Base-by-base conservation (phyloP, 2,113 vertebrate genomes). In the Ceyx melanurus region DNA sequence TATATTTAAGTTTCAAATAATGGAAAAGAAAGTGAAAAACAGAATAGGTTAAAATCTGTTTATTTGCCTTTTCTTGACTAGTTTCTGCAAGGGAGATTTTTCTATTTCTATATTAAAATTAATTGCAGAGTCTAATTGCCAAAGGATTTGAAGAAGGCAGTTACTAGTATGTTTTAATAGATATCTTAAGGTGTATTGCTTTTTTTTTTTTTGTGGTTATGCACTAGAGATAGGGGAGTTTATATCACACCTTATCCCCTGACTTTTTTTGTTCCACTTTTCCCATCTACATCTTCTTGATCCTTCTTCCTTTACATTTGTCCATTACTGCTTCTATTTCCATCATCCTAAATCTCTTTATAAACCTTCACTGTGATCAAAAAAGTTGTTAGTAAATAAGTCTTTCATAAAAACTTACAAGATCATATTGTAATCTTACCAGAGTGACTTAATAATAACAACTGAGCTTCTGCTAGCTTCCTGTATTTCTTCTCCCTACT, bases 351-450 rank as follows among this genome's bases (percentile, higher is more conserved):
- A n/a, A 28, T 91, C 37, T 78, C 54, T 88, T 68, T 51, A 62
- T 67, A 91, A 58, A 62, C 5, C 29, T 80, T 77, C 15, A 21
- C 15, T 2, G 0, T 0, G 0, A 67, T 54, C 33, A 21, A 68
- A 71, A 67, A 64, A 58, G 18, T 73, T 81, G n/a, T 75, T 75
- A 70, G 26, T 76, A 81, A 86, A 45, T 29, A 88, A 83, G 10
- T 45, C 26, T 82, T 92, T 54, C 9, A 35, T 68, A 56, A 62
- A 71, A 66, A 61, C 68, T 70, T 82, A 56, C 4, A 82, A 87
- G 91, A 82, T 19, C 21, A 33, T 84, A 50, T 21, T 73, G 60
- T 67, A 33, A 26, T 68, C 42, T 82, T 92, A 83, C 10, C 20
- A 35, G 42, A 76, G 37, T 56, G 74, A 45, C 14, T 83, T 76